Evolutionary conservation across 2,113 vertebrate species (phyloP).

Genomic region (Megaptera novaeangliae): DNA sequence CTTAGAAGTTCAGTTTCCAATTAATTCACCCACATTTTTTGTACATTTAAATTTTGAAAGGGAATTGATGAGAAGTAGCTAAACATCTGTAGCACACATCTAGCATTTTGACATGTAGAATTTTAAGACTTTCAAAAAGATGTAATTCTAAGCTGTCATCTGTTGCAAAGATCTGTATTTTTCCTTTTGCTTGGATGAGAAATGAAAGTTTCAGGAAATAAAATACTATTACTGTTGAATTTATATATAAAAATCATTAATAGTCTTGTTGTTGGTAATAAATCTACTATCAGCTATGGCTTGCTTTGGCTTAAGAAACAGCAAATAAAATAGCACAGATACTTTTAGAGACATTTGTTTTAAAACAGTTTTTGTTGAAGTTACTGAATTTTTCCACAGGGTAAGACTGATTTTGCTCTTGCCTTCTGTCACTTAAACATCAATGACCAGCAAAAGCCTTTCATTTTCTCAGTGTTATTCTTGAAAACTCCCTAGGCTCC

Average conservation of each 20-base stretch:
- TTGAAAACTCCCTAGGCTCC: conserved; percentile 48
- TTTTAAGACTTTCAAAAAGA: conserved; percentile 63
- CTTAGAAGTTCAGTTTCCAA: conserved; percentile 64
- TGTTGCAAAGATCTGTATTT: conserved; percentile 56
- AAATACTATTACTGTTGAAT: conserved; percentile 27
- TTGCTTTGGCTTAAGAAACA: not conserved
- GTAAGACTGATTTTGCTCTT: conserved; percentile 33
- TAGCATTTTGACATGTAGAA: conserved; percentile 48
- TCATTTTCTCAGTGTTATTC: conserved; percentile 71
- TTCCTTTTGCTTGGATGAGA: conserved; percentile 67
- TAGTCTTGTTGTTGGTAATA: not conserved
- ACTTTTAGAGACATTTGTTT: conserved; percentile 46
- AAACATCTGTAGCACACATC: conserved; percentile 50
- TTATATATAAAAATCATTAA: not conserved
- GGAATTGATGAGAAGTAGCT: conserved; percentile 40
- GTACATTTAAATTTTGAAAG: conserved; percentile 35
- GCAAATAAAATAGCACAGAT: not conserved
- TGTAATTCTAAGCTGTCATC: conserved; percentile 61
- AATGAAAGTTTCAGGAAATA: conserved; percentile 58
- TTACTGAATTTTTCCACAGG: conserved; percentile 1
- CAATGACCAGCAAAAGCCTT: conserved; percentile 68
- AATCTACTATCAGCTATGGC: not conserved
- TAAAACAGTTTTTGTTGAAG: not conserved
- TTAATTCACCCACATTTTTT: conserved; percentile 63
- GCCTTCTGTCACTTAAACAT: conserved; percentile 62